Evolutionary conservation across 2,797 vertebrate species (phyloP), one percentile per base, ranked within the genome.

Genomic region (Arremon aurantiirostris): DNA sequence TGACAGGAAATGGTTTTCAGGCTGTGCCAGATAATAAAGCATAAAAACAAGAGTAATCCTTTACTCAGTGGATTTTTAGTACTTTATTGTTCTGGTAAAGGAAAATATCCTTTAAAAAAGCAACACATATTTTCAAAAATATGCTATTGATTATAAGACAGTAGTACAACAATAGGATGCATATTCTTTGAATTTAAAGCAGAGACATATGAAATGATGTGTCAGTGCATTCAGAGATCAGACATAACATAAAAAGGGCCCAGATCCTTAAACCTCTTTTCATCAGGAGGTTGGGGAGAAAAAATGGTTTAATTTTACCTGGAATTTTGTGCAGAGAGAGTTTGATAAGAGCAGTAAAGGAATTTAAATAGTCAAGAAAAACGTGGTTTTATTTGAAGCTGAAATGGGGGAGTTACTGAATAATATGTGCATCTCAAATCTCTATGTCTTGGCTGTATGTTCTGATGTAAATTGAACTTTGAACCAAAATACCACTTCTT

Each of bases 201-300:
- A 89, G 73, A 71, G 15, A 46, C 6, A 28, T 26, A 15, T 26
- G 9, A 53, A 53, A 49, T 76, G 3, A 28, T 61, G 5, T 71
- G 19, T 66, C 7, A 56, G n/a, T 30, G 23, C 5, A 75, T 32
- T 66, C 34, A 41, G 7, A 46, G 23, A 49, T 75, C n/a, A 49
- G 28, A 55, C 3, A 27, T 1, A 37, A 9, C 16, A 17, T 30
- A 10, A 68, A 37, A 83, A 12, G 3, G 42, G 6, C 11, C 16
- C 9, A 35, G 23, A 68, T 44, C 30, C 22, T 47, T 18, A 18
- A 78, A 39, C 12, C 8, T 61, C 44, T 82, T 69, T 16, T 60
- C 35, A 53, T 27, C 6, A 27, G 4, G 4, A 3, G 1, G 1
- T 1, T 12, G 3, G 5, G 8, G 2, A 2, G 0, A 8, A 19